Percentiles rank a stretch among this genome's conserved stretches.
phyloP scores from a whole-genome alignment of 2,888 invertebrate species.

The Andricus quercusramuli region DNA sequence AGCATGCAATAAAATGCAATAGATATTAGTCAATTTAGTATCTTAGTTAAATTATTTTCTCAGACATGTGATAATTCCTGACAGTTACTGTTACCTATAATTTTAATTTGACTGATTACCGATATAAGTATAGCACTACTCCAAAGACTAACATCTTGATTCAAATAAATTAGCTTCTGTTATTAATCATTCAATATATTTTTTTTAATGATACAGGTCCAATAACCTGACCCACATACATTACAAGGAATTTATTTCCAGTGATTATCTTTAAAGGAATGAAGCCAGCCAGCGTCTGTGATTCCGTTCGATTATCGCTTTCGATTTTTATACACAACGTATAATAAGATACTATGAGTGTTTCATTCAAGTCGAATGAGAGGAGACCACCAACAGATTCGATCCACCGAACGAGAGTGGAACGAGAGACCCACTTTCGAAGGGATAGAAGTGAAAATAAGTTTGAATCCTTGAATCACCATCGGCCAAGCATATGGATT shows the following conservation, averaged over 20 bases:
- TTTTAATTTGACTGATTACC: too few relatives aligned
- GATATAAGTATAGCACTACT: too few relatives aligned
- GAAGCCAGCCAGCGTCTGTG: background rate
- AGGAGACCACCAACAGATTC: constrained; percentile 44
- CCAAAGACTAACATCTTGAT: background rate
- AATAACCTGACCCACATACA: background rate
- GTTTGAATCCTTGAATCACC: background rate
- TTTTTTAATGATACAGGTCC: background rate
- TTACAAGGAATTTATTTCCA: background rate
- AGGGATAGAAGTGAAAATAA: constrained; percentile 49
- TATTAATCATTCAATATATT: background rate
- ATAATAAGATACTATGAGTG: constrained; percentile 7
- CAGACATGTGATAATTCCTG: too few relatives aligned
- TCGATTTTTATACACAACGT: constrained; percentile 15
- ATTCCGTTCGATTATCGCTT: constrained; percentile 23
- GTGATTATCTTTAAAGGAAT: background rate
- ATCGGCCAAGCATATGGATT: background rate
- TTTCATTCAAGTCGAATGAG: constrained; percentile 19
- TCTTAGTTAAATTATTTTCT: too few relatives aligned
- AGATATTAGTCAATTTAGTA: too few relatives aligned
- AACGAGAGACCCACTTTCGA: constrained; percentile 54
- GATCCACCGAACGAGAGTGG: constrained; percentile 46
- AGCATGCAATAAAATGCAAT: too few relatives aligned
- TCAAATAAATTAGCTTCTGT: background rate
- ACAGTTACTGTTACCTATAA: too few relatives aligned